These are phyloP conservation scores for Caenorhabditis sulstoni DNA, from an alignment of 2,888 invertebrate species.

Conservation along the genomic window DNA sequence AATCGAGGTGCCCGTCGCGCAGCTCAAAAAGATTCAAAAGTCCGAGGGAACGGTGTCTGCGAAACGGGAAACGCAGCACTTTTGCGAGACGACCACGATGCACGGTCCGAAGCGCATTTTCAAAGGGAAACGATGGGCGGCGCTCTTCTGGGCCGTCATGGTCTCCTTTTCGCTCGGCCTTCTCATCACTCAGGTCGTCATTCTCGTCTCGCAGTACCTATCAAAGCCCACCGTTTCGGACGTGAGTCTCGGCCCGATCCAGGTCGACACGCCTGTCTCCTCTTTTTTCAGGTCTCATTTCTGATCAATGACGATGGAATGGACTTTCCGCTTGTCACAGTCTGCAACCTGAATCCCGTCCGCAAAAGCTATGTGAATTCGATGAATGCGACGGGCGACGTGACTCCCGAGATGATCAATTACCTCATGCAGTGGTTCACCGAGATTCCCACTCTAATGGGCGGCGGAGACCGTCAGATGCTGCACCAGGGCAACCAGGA, in stretches of 20 bases:
- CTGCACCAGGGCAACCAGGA: constrained; percentile 44
- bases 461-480: constrained; percentile 15
- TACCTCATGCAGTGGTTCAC: constrained; percentile 62
- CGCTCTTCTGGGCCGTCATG: constrained; percentile 59
- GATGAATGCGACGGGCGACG: constrained; percentile 59
- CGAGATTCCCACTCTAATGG: constrained; percentile 43
- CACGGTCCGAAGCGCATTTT: constrained; percentile 76
- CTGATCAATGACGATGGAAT: constrained; percentile 73
- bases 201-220: constrained; percentile 43
- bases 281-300: constrained; percentile 71
- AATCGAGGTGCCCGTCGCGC: constrained; percentile 69
- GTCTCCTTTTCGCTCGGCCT: constrained; percentile 54
- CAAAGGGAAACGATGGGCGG: constrained; percentile 57
- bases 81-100: constrained; percentile 77
- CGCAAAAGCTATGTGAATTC: constrained; percentile 60
- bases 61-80: constrained; percentile 72
- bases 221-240: constrained; percentile 61
- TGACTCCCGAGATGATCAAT: constrained; percentile 57
- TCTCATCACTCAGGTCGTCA: constrained; percentile 51
- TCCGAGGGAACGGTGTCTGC: constrained; percentile 69
- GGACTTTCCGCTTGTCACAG: constrained; percentile 72
- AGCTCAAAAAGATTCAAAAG: constrained; percentile 66
- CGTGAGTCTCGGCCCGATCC: constrained; percentile 22
- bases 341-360: constrained; percentile 76
- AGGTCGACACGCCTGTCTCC: too few species aligned